Evolutionary conservation across 2,888 invertebrate genomes (phyloP).

Genomic region (Melinopterus prodromus): DNA sequence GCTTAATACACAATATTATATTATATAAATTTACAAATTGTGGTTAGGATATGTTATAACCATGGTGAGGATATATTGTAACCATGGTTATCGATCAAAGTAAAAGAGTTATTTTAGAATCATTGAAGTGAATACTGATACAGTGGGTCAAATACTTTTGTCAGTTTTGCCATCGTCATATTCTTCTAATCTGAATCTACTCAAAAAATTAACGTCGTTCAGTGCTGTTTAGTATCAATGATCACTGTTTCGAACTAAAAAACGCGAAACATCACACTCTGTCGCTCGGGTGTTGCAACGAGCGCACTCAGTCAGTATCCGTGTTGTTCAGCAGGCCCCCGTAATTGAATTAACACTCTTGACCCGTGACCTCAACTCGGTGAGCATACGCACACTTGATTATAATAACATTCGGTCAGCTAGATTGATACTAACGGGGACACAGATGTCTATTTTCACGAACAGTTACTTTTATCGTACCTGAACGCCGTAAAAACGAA

Average conservation of each 20-base stretch:
- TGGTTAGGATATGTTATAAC: too few species aligned
- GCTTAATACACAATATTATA: too few species aligned
- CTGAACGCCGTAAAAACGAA: background rate
- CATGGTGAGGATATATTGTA: too few species aligned
- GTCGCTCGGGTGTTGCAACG: background rate
- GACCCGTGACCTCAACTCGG: slow-evolving; percentile 40
- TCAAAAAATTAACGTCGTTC: too few species aligned
- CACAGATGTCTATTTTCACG: slow-evolving; percentile 33
- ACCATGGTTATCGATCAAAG: too few species aligned
- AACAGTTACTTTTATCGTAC: slow-evolving; percentile 31
- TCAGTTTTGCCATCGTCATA: too few species aligned
- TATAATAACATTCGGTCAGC: slow-evolving; percentile 36
- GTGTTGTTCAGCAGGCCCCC: slow-evolving; percentile 5
- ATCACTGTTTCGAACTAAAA: background rate
- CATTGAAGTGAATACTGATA: too few species aligned
- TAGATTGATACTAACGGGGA: slow-evolving; percentile 37
- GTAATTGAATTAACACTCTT: slow-evolving; percentile 43
- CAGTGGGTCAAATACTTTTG: too few species aligned
- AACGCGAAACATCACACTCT: background rate
- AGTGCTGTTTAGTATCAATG: too few species aligned
- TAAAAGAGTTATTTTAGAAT: too few species aligned
- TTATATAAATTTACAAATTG: too few species aligned
- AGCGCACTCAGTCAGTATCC: slow-evolving; percentile 9
- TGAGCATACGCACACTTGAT: slow-evolving; percentile 34
- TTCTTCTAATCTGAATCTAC: too few species aligned